Percentiles rank a stretch among this genome's conserved stretches.
These are phyloP conservation scores for Nymphalis c-album DNA, from an alignment of 2,888 invertebrate species.

Conservation along the genomic window DNA sequence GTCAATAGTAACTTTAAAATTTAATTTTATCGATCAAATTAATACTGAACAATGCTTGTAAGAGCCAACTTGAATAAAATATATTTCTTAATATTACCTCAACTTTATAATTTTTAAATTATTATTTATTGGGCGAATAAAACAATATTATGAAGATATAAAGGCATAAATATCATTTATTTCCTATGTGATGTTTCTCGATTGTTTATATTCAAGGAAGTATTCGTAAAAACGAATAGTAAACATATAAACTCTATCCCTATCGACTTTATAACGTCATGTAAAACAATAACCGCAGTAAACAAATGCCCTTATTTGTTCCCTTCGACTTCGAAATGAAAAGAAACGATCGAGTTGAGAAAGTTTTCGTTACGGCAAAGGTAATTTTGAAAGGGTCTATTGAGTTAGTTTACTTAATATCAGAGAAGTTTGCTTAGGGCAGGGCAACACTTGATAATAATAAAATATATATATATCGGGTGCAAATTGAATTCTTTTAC, in stretches of 20 bases:
- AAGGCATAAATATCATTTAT: too few relatives aligned
- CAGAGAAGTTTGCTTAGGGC: slow-evolving; percentile 69
- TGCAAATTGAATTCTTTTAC: slow-evolving; percentile 53
- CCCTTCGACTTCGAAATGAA: slow-evolving; percentile 52
- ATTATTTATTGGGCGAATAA: too few relatives aligned
- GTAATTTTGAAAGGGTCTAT: slow-evolving; percentile 64
- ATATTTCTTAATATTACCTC: too few relatives aligned
- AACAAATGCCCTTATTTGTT: slow-evolving; percentile 33
- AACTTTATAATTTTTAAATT: too few relatives aligned
- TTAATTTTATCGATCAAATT: too few relatives aligned
- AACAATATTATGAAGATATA: too few relatives aligned
- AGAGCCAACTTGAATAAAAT: too few relatives aligned
- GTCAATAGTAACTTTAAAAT: too few relatives aligned
- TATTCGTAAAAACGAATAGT: background rate
- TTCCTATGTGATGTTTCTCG: too few relatives aligned
- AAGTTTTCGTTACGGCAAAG: slow-evolving; percentile 67
- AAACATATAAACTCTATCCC: background rate
- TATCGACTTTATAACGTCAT: background rate
- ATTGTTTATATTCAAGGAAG: background rate
- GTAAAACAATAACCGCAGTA: slow-evolving; percentile 15
- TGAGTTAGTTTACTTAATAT: slow-evolving; percentile 70
- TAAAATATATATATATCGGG: slow-evolving; percentile 63
- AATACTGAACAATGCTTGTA: too few relatives aligned
- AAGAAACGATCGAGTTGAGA: slow-evolving; percentile 57
- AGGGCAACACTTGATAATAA: slow-evolving; percentile 66